Evolutionary conservation across 2,113 vertebrate species (phyloP), one percentile per base, ranked within the genome.

Genomic region (Australoheros scitulus): DNA sequence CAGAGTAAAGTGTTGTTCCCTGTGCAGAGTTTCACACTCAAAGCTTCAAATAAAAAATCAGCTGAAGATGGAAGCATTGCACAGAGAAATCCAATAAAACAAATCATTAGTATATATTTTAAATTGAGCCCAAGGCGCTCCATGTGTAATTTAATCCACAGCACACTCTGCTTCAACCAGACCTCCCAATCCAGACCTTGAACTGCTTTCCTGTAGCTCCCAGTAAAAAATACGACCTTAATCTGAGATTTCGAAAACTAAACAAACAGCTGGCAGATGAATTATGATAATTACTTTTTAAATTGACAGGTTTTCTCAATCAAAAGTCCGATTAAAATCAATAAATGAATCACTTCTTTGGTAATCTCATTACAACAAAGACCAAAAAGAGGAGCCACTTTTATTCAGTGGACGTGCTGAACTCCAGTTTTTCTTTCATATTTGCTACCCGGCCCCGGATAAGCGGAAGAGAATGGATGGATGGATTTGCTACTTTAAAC

Each of bases 101-200:
- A 65, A 43, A 47, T 38, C 36, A 38, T 38, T 36, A 6, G 24
- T 70, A 29, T 29, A 29, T 0, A 50, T 70, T 70, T 50, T 70
- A 50, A 70, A 1, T 15, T 47, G 1, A 47, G 13, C 13, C 14
- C 2, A 5, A 47, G 5, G 65, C 11, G 15, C 41, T 29, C 24
- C 64, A 11, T 41, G 18, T 18, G 41, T 3, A 9, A 5, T 55
- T n/a, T 55, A 55, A 55, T 20, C 18, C 52, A 55, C 3, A 9
- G 15, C 17, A 52, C 50, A 15, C 17, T 55, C 50, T 3, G 18
- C 7, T 20, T 55, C 50, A 55, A 15, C 50, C 50, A 15, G 5
- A 9, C 18, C 7, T 3, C 3, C 0, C 20, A 0, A 70, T 4
- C 41, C 26, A 5, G 64, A 70, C 26, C 0, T 50, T 24, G 1